Conservation (phyloP, 1,140 invertebrate species). For the Vanessa atalanta region DNA sequence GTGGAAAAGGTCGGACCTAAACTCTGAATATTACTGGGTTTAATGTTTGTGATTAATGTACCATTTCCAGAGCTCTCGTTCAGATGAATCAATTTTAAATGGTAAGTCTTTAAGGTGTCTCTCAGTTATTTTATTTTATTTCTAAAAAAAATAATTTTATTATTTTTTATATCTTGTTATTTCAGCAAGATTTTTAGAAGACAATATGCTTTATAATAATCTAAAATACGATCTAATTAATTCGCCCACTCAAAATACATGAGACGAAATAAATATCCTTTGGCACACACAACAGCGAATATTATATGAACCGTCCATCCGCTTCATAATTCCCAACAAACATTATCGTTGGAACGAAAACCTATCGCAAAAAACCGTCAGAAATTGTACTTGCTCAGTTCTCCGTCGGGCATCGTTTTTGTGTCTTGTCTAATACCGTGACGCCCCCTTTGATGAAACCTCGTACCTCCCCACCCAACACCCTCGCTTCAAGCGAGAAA, state of each 20-base stretch:
- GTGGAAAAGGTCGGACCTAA: constrained; percentile 64
- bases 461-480: constrained; percentile 46
- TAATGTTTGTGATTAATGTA: constrained; percentile 56
- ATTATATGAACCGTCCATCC: constrained; percentile 1
- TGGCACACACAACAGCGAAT: not conserved
- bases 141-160: not conserved
- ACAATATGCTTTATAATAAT: too few species aligned
- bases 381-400: constrained; percentile 73
- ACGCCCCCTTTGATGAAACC: constrained; percentile 72
- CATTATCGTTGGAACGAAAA: constrained; percentile 40
- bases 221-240: too few species aligned
- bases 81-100: constrained; percentile 35
- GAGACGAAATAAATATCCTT: not conserved
- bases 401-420: constrained; percentile 72
- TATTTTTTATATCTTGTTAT: too few species aligned
- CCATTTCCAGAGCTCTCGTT: constrained; percentile 41
- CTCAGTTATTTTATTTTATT: not conserved
- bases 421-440: constrained; percentile 79
- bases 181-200: too few species aligned
- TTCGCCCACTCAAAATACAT: not conserved
- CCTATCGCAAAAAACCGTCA: constrained; percentile 57
- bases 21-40: constrained; percentile 65
- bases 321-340: constrained; percentile 33
- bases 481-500: constrained; percentile 70
- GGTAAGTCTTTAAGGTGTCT: constrained; percentile 14